Evolutionary conservation across 2,113 vertebrate species (phyloP).

Genomic region (Gopherus flavomarginatus): DNA sequence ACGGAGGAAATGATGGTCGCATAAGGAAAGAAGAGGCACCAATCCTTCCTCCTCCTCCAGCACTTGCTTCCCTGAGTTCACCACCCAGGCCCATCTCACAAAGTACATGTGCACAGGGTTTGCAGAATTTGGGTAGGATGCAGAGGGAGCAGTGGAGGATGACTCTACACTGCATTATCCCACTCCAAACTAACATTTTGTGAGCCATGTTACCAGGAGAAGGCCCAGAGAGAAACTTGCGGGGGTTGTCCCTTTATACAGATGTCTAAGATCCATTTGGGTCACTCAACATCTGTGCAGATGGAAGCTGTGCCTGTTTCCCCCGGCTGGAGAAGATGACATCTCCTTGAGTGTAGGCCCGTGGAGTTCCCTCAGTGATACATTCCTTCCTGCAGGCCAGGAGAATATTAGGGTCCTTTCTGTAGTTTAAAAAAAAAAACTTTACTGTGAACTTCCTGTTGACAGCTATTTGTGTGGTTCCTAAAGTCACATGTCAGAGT

Average conservation of each 20-base stretch:
- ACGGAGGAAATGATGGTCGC: not conserved
- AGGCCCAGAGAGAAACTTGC: accelerated
- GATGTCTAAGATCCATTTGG: not conserved
- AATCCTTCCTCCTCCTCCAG: not conserved
- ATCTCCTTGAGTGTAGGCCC: not conserved
- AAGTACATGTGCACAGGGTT: not conserved
- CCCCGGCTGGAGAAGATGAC: not conserved
- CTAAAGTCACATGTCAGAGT: accelerated
- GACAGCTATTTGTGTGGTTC: not conserved
- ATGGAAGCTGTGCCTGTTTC: not conserved
- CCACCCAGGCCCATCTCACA: not conserved
- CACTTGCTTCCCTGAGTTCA: not conserved
- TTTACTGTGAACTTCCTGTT: conserved; percentile 46
- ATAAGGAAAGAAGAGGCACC: not conserved
- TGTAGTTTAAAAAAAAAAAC: not conserved
- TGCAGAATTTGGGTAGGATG: accelerated
- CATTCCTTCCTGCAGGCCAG: not conserved
- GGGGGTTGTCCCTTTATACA: not conserved
- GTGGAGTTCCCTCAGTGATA: not conserved
- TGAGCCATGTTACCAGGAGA: not conserved
- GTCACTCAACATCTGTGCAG: not conserved
- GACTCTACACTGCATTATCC: not conserved
- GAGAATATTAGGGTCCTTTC: not conserved
- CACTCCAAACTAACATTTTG: not conserved
- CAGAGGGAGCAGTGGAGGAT: not conserved